Percentiles rank a stretch among this genome's conserved stretches.
These are phyloP conservation scores for Papilio glaucus DNA, from an alignment of 1,140 invertebrate species.

Conservation along the genomic window DNA sequence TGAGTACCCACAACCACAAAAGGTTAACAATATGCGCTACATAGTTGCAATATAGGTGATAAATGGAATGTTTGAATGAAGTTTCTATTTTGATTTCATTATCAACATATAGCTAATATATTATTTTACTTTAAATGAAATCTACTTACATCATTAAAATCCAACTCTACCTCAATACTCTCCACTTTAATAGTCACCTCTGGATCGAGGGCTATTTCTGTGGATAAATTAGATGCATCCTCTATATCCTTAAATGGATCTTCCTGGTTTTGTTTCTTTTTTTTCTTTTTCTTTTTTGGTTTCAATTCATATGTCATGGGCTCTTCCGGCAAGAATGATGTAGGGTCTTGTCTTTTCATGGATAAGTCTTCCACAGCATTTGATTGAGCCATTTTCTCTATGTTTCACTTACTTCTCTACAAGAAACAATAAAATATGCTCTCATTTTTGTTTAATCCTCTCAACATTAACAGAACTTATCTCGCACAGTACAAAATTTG, in stretches of 20 bases:
- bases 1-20: too few species aligned
- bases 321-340: slow-evolving; percentile 70
- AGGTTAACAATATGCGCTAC: too few species aligned
- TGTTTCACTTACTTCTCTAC: not conserved
- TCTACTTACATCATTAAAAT: slow-evolving; percentile 78
- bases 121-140: too few species aligned
- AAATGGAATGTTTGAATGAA: too few species aligned
- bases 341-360: slow-evolving; percentile 63
- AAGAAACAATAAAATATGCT: not conserved
- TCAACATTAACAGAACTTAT: too few species aligned
- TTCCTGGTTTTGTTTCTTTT: slow-evolving; percentile 64
- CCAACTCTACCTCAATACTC: slow-evolving; percentile 76
- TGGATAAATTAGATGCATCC: slow-evolving; percentile 49
- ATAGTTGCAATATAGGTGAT: too few species aligned
- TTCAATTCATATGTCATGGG: slow-evolving; percentile 74
- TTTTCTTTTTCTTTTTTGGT: slow-evolving; percentile 73
- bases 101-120: too few species aligned
- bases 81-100: too few species aligned
- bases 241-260: slow-evolving; percentile 76
- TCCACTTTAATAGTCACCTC: slow-evolving; percentile 77
- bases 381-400: slow-evolving; percentile 8
- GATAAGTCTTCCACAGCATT: slow-evolving; percentile 38
- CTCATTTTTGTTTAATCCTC: too few species aligned
- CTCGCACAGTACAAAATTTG: too few species aligned
- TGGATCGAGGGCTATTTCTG: slow-evolving; percentile 55